Percentiles rank a stretch among this genome's conserved stretches.
Evolutionary conservation across 2,113 vertebrate species (phyloP).

Genomic region (Trogon melanurus): DNA sequence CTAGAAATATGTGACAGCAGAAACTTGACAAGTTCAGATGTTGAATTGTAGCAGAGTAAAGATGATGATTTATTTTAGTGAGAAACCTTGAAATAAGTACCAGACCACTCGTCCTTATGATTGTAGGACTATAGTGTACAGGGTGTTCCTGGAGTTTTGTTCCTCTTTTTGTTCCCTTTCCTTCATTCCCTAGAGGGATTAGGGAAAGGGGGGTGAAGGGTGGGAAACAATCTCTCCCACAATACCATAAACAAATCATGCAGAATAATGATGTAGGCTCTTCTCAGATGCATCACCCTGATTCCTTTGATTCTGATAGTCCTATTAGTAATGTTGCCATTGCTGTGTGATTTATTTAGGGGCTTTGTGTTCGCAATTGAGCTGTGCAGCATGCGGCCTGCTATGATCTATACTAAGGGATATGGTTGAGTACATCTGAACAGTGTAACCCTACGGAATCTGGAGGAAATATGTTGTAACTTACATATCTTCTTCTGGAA

Average conservation of each 20-base stretch:
- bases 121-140: background rate
- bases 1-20: background rate
- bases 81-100: background rate
- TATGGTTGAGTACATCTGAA: background rate
- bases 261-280: background rate
- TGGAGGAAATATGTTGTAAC: background rate
- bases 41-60: background rate
- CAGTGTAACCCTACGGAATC: slow-evolving; percentile 41
- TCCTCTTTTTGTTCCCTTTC: background rate
- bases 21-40: background rate
- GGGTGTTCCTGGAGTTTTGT: background rate
- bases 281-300: background rate
- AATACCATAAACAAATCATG: background rate
- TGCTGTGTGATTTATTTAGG: slow-evolving; percentile 42
- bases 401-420: background rate
- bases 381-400: background rate
- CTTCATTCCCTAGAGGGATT: background rate
- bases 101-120: background rate
- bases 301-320: slow-evolving; percentile 36
- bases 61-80: background rate
- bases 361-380: background rate
- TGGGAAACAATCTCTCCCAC: background rate
- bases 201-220: background rate
- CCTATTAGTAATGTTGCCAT: slow-evolving; percentile 36
- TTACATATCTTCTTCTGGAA: slow-evolving; percentile 8